Evolutionary conservation across 2,888 invertebrate species (phyloP).

Genomic region (Chorisops tibialis): DNA sequence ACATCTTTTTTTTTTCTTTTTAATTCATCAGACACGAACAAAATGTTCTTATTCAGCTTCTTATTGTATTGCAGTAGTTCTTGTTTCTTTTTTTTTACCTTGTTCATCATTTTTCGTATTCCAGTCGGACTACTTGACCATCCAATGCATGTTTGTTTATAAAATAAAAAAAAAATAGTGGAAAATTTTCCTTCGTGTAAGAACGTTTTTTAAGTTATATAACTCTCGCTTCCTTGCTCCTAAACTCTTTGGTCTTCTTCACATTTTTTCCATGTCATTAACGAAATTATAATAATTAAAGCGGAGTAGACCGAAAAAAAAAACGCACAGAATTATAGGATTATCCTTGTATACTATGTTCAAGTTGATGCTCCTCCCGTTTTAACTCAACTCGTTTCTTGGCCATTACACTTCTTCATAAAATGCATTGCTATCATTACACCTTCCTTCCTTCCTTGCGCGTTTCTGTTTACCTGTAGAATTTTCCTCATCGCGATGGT

Average conservation of each 20-base stretch:
- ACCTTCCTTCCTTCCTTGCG: constrained; percentile 24
- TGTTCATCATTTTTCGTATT: too few species aligned
- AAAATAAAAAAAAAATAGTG: too few species aligned
- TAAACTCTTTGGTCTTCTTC: constrained; percentile 14
- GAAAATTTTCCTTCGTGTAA: too few species aligned
- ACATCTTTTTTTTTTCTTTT: too few species aligned
- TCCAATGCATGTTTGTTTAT: too few species aligned
- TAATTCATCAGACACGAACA: constrained; percentile 24
- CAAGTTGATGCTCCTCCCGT: neutral
- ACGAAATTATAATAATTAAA: constrained; percentile 33
- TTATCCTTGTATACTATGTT: neutral
- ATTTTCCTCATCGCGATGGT: constrained; percentile 13
- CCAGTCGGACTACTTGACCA: too few species aligned
- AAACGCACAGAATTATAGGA: neutral
- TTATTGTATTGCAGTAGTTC: too few species aligned
- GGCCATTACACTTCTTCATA: constrained; percentile 22
- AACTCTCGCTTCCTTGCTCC: constrained; percentile 16
- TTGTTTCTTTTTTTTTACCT: too few species aligned
- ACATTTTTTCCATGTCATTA: constrained; percentile 27
- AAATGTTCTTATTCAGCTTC: constrained; percentile 10
- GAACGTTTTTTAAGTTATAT: neutral
- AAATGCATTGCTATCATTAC: constrained; percentile 18
- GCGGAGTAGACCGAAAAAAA: constrained; percentile 19
- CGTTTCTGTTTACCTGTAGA: constrained; percentile 8
- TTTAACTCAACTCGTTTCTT: constrained; percentile 4